A percentile compares a stretch with the other conserved stretches of the same genome.
Conservation (phyloP, 2,888 invertebrate genomes). For the Drosophila recens region DNA sequence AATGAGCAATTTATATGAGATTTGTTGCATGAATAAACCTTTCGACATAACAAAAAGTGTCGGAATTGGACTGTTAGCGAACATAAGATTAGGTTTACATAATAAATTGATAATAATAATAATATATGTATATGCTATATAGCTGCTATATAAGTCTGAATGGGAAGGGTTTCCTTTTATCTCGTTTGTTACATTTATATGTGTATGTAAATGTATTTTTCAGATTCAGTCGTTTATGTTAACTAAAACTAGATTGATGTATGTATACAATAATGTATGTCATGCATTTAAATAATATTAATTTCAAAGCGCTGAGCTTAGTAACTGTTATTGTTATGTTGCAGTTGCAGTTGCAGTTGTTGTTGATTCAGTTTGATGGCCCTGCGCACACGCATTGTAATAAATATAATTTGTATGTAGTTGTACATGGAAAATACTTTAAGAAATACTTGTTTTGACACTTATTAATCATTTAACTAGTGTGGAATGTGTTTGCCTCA, state of each 20-base stretch:
- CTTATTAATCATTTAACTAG: slow-evolving; percentile 49
- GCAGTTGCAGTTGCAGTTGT: slow-evolving; percentile 6
- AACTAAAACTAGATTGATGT: slow-evolving; percentile 48
- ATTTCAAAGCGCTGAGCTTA: slow-evolving; percentile 50
- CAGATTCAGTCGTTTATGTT: slow-evolving; percentile 64
- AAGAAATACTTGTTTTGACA: slow-evolving; percentile 59
- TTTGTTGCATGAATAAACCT: slow-evolving; percentile 8
- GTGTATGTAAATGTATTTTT: slow-evolving; percentile 58
- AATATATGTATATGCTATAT: slow-evolving; percentile 1
- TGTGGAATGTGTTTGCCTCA: slow-evolving; percentile 56
- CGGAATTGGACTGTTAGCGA: slow-evolving; percentile 8
- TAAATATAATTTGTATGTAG: slow-evolving; percentile 27
- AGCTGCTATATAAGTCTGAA: slow-evolving; percentile 24
- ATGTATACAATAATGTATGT: slow-evolving; percentile 24
- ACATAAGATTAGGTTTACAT: slow-evolving; percentile 2
- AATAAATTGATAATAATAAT: slow-evolving; percentile 1
- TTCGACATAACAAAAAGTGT: slow-evolving; percentile 7
- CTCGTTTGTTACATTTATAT: slow-evolving; percentile 24
- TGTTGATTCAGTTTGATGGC: slow-evolving; percentile 36
- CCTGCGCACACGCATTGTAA: slow-evolving; percentile 32
- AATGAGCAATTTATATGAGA: slow-evolving; percentile 6
- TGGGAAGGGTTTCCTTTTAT: neutral
- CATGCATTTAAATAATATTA: slow-evolving; percentile 27
- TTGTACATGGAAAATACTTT: slow-evolving; percentile 61
- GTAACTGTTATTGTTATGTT: slow-evolving; percentile 45